phyloP scores from a whole-genome alignment of 2,888 invertebrate species.

The Watsonalla binaria region DNA sequence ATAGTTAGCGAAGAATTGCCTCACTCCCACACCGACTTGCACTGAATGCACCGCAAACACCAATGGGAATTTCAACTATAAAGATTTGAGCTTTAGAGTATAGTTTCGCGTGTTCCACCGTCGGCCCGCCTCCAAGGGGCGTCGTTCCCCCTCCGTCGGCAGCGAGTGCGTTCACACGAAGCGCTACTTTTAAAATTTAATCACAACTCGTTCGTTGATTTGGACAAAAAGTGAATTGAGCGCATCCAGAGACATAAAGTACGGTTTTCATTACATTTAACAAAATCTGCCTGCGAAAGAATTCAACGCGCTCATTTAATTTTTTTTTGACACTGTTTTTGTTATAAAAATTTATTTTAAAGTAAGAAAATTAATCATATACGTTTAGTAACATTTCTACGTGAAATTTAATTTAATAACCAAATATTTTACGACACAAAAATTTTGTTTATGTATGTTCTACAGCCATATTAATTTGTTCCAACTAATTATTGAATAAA shows the following conservation, averaged over 20 bases:
- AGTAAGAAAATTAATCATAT: no score
- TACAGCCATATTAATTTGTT: no score
- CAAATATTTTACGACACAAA: no score
- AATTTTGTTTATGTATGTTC: no score
- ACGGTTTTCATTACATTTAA: constrained; percentile 27
- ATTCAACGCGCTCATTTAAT: background rate
- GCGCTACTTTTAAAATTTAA: constrained; percentile 74
- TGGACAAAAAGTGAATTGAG: constrained; percentile 60
- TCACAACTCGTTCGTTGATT: constrained; percentile 65
- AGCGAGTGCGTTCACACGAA: constrained; percentile 65
- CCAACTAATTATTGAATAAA: no score
- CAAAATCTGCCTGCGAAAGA: background rate
- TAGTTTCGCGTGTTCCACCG: constrained; percentile 20
- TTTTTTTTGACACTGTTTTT: background rate
- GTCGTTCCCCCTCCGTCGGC: constrained; percentile 63
- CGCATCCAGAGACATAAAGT: constrained; percentile 46
- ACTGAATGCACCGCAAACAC: constrained; percentile 48
- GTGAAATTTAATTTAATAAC: no score
- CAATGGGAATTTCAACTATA: constrained; percentile 23
- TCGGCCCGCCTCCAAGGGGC: constrained; percentile 73
- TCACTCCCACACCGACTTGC: constrained; percentile 59
- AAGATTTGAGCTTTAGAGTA: constrained; percentile 13
- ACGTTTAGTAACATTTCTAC: no score
- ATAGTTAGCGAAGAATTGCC: constrained; percentile 66
- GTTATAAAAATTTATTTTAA: no score